Base-by-base conservation (phyloP, 2,888 invertebrate species). In the Pristionchus maxplancki region DNA sequence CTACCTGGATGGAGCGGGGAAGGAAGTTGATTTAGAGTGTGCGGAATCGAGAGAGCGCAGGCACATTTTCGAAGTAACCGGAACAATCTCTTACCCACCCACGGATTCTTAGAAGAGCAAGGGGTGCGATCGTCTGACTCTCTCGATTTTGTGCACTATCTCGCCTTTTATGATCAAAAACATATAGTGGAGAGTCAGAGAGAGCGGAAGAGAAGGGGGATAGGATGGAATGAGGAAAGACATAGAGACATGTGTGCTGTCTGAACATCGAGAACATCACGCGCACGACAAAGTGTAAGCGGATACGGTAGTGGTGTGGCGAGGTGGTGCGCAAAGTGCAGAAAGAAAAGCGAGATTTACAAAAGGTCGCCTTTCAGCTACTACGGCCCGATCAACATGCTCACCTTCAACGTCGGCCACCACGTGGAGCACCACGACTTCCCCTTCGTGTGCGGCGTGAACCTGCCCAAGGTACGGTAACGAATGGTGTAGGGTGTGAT, bases 361-460 rank as follows among this genome's bases (percentile, higher is more conserved):
- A 6, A 28, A 17, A 40, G 24, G 58, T 28, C 62, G n/a, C 34
- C 24, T 58, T 93, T 89, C 90, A 93, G 94, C 88, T 97, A 99
- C 95, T 99, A 99, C 95, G 99, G 99, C 0, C 97, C 97, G 0
- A 96, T 99, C 28, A 99, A 99, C 95, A 97, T 96, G 96, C 97
- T 99, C 89, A 98, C 98, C 0, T 99, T 99, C 95, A 99, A 99
- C 95, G 99, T 99, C 44, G 99, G 99, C 1, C 99, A 98, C 95
- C 99, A 99, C 95, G 99, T 99, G 95, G 99, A 99, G 95, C 99
- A 99, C 95, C 99, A 99, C 94, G 99, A 99, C 96, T 93, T 93
- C 88, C 99, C 99, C 0, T 97, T 93, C 85, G 93, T 94, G 64
- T 90, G 93, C 88, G 99, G 99, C 31, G 97, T 97, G 4, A 96